These are phyloP conservation scores for Alexandromys fortis DNA, from an alignment of 2,113 vertebrate species.

Conservation along the genomic window DNA sequence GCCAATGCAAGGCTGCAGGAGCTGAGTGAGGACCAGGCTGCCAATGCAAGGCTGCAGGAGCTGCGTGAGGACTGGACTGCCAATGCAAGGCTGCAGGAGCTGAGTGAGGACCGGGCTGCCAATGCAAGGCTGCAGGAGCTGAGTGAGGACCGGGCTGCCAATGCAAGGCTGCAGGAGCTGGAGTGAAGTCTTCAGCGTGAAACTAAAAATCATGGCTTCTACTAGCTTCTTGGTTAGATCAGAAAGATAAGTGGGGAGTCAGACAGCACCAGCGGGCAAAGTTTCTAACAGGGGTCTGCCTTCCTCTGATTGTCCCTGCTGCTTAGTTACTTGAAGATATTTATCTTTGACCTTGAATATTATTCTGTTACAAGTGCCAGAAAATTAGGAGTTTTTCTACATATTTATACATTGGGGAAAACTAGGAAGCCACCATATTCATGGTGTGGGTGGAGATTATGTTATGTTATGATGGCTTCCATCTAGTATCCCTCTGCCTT, in stretches of 20 bases:
- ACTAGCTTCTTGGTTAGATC: background rate
- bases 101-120: background rate
- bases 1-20: background rate
- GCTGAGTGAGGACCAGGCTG: background rate
- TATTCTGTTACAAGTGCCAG: background rate
- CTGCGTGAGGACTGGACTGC: background rate
- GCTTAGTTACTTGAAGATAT: background rate
- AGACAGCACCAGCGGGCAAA: rapidly evolving
- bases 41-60: background rate
- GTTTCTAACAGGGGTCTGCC: background rate
- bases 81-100: background rate
- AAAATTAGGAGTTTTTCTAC: background rate
- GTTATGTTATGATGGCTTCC: background rate
- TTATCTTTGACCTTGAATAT: slow-evolving; percentile 1
- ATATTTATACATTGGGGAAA: background rate
- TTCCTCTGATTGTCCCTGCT: background rate
- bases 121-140: background rate
- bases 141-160: background rate
- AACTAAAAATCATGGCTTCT: background rate
- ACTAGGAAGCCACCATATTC: background rate
- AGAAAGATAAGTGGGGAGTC: background rate
- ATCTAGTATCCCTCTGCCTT: background rate
- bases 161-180: background rate
- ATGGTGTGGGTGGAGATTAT: no score
- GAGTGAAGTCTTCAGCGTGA: background rate